These are phyloP conservation scores for Ischnus inquisitorius DNA, from an alignment of 2,888 invertebrate genomes.

Conservation along the genomic window DNA sequence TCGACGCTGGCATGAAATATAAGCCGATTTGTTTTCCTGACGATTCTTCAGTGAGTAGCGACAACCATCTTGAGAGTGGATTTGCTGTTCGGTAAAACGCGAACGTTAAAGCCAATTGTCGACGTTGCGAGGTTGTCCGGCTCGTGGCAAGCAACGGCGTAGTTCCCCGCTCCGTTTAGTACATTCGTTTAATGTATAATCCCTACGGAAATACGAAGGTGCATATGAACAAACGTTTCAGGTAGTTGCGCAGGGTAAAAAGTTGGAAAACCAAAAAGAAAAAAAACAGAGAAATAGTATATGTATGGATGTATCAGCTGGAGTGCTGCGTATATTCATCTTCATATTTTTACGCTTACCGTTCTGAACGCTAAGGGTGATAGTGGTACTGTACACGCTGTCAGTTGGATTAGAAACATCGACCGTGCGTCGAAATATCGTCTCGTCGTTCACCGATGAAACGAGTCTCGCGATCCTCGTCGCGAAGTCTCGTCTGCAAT, in stretches of 20 bases:
- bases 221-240: slow-evolving; percentile 33
- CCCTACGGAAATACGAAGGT: slow-evolving; percentile 73
- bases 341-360: slow-evolving; percentile 72
- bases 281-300: too few relatives aligned
- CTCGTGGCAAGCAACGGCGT: slow-evolving; percentile 81
- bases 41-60: slow-evolving; percentile 78
- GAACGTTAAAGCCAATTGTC: slow-evolving; percentile 76
- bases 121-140: slow-evolving; percentile 77
- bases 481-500: slow-evolving; percentile 62
- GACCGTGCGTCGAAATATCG: slow-evolving; percentile 79
- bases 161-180: slow-evolving; percentile 79
- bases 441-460: slow-evolving; percentile 83
- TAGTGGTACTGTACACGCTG: slow-evolving; percentile 75
- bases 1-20: background rate
- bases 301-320: too few relatives aligned
- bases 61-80: slow-evolving; percentile 78
- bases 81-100: slow-evolving; percentile 79
- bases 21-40: background rate
- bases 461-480: slow-evolving; percentile 68
- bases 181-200: slow-evolving; percentile 79
- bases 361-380: slow-evolving; percentile 77
- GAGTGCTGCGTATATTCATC: slow-evolving; percentile 3
- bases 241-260: slow-evolving; percentile 14
- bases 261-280: background rate
- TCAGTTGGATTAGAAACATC: slow-evolving; percentile 81